Conservation (phyloP, 2,888 invertebrate species). For the Xestia rhomboidea region DNA sequence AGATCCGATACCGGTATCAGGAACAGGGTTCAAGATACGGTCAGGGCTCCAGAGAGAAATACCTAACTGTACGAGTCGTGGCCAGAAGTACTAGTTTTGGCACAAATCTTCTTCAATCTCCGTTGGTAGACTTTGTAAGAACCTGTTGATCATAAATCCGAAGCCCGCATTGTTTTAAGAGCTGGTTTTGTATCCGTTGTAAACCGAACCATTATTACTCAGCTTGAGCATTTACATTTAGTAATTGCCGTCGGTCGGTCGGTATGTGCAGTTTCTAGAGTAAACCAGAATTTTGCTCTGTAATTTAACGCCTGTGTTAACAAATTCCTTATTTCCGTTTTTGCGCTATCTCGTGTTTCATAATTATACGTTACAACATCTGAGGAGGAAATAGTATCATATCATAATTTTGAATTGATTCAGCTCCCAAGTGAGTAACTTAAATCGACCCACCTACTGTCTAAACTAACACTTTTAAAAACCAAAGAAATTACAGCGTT, state of each 20-base stretch:
- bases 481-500: background rate
- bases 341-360: background rate
- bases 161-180: constrained; percentile 30
- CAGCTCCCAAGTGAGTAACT: background rate
- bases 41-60: background rate
- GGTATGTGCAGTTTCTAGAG: constrained; percentile 1
- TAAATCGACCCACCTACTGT: background rate
- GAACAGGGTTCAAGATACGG: background rate
- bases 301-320: constrained; percentile 18
- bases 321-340: constrained; percentile 22
- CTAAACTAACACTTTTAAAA: constrained; percentile 4
- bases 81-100: background rate
- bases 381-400: too few species aligned
- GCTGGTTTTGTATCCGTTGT: constrained; percentile 38
- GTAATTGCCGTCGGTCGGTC: constrained; percentile 8
- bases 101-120: background rate
- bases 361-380: background rate
- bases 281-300: constrained; percentile 7
- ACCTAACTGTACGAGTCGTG: background rate
- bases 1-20: background rate
- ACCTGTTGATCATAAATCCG: constrained; percentile 8
- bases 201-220: constrained; percentile 22
- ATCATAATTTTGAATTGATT: background rate
- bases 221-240: constrained; percentile 16
- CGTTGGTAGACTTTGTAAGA: background rate